These are phyloP conservation scores for Hemitrygon akajei DNA, from an alignment of 2,797 vertebrate species.

Conservation along the genomic window DNA sequence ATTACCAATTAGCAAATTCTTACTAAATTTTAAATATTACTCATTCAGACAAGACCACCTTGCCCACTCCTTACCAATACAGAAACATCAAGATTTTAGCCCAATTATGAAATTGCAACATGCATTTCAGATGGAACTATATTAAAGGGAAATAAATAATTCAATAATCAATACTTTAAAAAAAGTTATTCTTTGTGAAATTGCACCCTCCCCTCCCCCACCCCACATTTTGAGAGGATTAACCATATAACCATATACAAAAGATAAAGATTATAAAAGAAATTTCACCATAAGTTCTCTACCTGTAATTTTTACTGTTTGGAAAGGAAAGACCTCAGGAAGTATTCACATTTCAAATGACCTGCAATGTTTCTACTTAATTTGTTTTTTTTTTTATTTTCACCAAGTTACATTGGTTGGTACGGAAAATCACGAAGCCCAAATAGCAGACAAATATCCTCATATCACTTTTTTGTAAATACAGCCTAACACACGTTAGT, in stretches of 20 bases:
- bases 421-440: not conserved
- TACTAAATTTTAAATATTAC: not conserved
- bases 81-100: not conserved
- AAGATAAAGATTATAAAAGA: not conserved
- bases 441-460: not conserved
- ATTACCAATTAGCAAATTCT: not conserved
- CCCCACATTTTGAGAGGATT: not conserved
- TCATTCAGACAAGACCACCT: not conserved
- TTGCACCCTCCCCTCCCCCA: not conserved
- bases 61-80: not conserved
- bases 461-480: not conserved
- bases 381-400: not conserved
- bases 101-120: not conserved
- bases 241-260: not conserved
- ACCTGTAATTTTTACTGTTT: not conserved
- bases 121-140: not conserved
- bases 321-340: not conserved
- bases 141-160: not conserved
- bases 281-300: not conserved
- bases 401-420: not conserved
- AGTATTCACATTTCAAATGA: not conserved
- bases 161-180: not conserved
- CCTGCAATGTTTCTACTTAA: not conserved
- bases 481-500: not conserved
- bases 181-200: not conserved